These are phyloP conservation scores for Phaetusa simplex DNA, from an alignment of 2,113 vertebrate genomes.

Conservation along the genomic window DNA sequence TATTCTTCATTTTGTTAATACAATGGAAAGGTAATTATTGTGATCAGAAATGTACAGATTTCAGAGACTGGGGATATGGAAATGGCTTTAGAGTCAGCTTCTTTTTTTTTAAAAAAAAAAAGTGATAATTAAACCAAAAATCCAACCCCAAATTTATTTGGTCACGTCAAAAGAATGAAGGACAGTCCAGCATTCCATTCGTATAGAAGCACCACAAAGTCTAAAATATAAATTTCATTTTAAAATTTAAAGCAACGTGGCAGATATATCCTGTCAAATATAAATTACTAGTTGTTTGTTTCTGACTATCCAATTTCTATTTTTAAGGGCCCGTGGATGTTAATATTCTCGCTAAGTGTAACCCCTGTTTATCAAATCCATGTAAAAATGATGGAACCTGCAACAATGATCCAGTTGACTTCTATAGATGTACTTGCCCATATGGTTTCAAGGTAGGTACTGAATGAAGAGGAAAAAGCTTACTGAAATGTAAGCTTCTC, in stretches of 20 bases:
- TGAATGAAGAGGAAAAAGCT: background rate
- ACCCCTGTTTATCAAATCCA: conserved; percentile 94
- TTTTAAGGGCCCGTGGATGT: conserved; percentile 88
- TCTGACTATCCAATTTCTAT: conserved; percentile 45
- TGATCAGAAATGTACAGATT: background rate
- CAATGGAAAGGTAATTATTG: background rate
- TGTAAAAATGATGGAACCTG: conserved; percentile 97
- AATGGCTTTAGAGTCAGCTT: background rate
- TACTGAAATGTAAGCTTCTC: background rate
- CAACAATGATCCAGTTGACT: conserved; percentile 92
- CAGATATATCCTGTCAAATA: background rate
- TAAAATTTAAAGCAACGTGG: background rate
- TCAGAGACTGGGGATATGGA: background rate
- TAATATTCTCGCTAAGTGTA: conserved; percentile 92
- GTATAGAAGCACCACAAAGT: background rate
- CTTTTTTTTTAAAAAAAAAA: background rate
- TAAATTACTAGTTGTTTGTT: background rate
- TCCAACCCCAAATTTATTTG: background rate
- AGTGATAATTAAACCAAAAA: background rate
- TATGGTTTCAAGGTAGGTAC: conserved; percentile 92
- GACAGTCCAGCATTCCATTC: background rate
- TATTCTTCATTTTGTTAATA: background rate
- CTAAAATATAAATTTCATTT: background rate
- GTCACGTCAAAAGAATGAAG: background rate
- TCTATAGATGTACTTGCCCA: conserved; percentile 94